Base-by-base conservation (phyloP, 2,797 vertebrate species). In the Megaceryle alcyon region DNA sequence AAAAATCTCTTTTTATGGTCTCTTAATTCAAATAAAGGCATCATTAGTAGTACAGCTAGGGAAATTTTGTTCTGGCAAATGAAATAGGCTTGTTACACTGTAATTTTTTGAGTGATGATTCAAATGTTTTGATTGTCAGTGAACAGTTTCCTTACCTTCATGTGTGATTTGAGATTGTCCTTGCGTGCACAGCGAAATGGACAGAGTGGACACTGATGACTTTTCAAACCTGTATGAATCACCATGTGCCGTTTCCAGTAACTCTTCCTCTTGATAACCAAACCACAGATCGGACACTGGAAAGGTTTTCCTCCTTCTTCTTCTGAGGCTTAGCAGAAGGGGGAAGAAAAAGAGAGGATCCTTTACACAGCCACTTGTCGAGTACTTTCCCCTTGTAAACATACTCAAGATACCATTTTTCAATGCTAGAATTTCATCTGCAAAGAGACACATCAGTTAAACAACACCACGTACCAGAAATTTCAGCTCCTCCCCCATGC, bases 151-250 rank as follows among this genome's bases (percentile, higher is more conserved):
- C 97, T 98, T 98, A 99, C 99, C 99, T 99, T 99, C 99, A 99
- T 99, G 97, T 99, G 99, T 97, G 99, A 99, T 98, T 99, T 99
- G 95, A 99, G 99, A 99, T 99, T 99, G 99, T 99, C 99, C 99
- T 99, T 99, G 98, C 99, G 99, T 98, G 99, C 99, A 97, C 99
- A 99, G 91, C 99, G 99, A 98, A 99, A 99, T 33, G 99, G 99
- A 97, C 99, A 99, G 95, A 99, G 97, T 1, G 99, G 99, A 97
- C 99, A 99, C 98, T 99, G 99, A 97, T 99, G 99, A 97, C 99
- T 99, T 98, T 99, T 99, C 97, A 99, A 98, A 97, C 99, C 99
- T 35, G 99, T 99, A 98, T 99, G 99, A 97, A 99, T 99, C 98
- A 99, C 99, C 99, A 99, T 99, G 97, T 99, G 99, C 96, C 99